Percentiles rank a stretch among this genome's conserved stretches.
These are phyloP conservation scores for Leptinotarsa texana DNA, from an alignment of 1,140 invertebrate species.

Conservation along the genomic window DNA sequence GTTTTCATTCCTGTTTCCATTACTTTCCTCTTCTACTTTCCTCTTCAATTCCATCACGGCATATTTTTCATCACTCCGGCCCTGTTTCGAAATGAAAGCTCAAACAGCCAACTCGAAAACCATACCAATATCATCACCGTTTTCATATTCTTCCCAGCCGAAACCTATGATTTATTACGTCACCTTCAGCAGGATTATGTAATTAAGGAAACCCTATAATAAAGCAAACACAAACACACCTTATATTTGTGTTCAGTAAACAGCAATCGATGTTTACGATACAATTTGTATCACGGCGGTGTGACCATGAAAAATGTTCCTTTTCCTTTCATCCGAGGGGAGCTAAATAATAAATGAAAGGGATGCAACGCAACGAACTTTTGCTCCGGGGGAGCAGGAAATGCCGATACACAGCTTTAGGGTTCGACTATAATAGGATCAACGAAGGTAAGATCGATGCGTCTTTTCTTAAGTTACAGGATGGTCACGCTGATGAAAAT, in stretches of 20 bases:
- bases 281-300: constrained; percentile 33
- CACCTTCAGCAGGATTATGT: constrained; percentile 7
- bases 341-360: constrained; percentile 33
- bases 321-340: constrained; percentile 22
- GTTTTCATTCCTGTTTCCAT: too few relatives aligned
- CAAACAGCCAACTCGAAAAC: background rate
- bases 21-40: too few relatives aligned
- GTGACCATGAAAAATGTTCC: constrained; percentile 33
- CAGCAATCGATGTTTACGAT: constrained; percentile 29
- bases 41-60: too few relatives aligned
- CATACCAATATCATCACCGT: constrained; percentile 1
- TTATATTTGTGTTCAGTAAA: constrained; percentile 7
- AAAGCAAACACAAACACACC: constrained; percentile 11
- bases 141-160: background rate
- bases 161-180: background rate
- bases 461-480: constrained; percentile 8
- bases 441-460: constrained; percentile 23
- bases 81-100: too few relatives aligned
- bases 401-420: constrained; percentile 28
- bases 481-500: background rate
- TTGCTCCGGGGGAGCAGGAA: constrained; percentile 13
- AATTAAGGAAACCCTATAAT: constrained; percentile 6
- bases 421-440: constrained; percentile 26
- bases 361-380: constrained; percentile 21
- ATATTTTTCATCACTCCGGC: too few relatives aligned